Percentiles rank a stretch among this genome's conserved stretches.
phyloP scores from a whole-genome alignment of 1,140 invertebrate species.

The Papilio polyxenes region DNA sequence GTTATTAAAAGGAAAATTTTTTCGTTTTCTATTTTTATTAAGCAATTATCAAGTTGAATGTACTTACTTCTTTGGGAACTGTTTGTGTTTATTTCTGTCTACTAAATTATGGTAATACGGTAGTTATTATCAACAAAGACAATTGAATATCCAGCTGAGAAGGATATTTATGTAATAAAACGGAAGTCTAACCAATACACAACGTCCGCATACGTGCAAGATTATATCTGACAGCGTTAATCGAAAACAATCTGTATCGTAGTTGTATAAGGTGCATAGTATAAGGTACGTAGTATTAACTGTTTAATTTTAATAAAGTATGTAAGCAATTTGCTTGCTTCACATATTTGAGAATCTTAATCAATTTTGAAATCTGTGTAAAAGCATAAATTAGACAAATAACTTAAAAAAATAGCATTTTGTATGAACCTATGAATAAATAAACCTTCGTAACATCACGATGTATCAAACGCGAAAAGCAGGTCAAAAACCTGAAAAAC shows the following conservation, averaged over 20 bases:
- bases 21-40: too few relatives aligned
- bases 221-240: slow-evolving; percentile 6
- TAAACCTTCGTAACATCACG: neutral
- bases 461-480: neutral
- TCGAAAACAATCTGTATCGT: neutral
- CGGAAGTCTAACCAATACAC: slow-evolving; percentile 5
- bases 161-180: slow-evolving; percentile 6
- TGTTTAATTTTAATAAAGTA: neutral
- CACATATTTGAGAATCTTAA: neutral
- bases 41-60: too few relatives aligned
- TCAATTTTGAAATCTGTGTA: too few relatives aligned
- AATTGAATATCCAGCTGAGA: neutral
- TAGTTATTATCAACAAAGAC: neutral
- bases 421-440: neutral
- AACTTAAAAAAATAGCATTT: too few relatives aligned
- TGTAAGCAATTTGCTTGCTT: neutral
- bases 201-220: slow-evolving; percentile 23
- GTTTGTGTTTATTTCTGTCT: neutral
- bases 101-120: neutral
- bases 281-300: neutral
- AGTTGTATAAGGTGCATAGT: neutral
- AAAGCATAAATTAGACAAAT: too few relatives aligned
- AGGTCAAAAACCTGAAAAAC: neutral
- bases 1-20: neutral
- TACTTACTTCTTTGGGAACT: neutral